A percentile compares a stretch with the other conserved stretches of the same genome.
Conservation (phyloP, 2,888 invertebrate species). For the Hydrotaea cyrtoneurina region DNA sequence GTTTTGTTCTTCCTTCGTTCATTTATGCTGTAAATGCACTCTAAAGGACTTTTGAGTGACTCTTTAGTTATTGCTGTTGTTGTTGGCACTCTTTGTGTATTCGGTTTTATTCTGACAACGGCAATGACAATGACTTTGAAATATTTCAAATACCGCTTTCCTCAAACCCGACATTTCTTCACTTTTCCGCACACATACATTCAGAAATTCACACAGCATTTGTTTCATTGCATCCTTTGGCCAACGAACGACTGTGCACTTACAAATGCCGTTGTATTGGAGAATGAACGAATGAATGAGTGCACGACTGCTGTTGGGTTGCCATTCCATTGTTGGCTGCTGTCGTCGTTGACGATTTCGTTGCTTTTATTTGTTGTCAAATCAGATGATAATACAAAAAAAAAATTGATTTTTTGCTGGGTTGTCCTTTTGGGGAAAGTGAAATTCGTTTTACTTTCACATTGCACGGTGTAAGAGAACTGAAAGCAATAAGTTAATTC, state of each 20-base stretch:
- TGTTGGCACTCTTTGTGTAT: conserved; percentile 25
- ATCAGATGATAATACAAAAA: background rate
- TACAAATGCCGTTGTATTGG: background rate
- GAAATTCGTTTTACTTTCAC: conserved; percentile 3
- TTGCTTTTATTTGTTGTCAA: background rate
- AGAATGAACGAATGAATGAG: background rate
- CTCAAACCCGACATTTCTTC: background rate
- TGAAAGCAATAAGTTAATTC: background rate
- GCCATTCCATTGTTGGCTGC: background rate
- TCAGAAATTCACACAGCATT: background rate
- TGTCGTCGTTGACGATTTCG: background rate
- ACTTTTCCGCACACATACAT: background rate
- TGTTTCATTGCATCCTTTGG: background rate
- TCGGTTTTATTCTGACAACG: conserved; percentile 54
- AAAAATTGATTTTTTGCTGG: background rate
- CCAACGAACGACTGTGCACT: background rate
- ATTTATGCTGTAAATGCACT: conserved; percentile 22
- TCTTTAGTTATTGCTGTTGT: background rate
- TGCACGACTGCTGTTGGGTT: background rate
- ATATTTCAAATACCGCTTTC: conserved; percentile 30
- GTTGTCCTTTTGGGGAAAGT: background rate
- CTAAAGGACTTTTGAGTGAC: conserved; percentile 33
- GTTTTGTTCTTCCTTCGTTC: background rate
- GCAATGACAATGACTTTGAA: conserved; percentile 65
- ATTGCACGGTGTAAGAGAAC: background rate